These are phyloP conservation scores for Rhaphigaster nebulosa DNA, from an alignment of 2,888 invertebrate species.

Conservation along the genomic window DNA sequence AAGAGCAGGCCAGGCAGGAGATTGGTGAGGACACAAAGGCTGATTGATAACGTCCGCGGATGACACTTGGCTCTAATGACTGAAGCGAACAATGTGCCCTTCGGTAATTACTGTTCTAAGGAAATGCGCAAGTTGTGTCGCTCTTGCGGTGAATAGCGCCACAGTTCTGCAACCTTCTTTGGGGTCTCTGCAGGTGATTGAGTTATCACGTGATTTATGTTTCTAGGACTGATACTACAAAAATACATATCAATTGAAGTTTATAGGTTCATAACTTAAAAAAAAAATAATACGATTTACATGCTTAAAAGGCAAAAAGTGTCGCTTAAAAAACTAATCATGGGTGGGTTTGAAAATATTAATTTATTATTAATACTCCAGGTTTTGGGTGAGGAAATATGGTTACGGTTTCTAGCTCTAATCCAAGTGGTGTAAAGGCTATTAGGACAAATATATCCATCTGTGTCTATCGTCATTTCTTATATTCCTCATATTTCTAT, in stretches of 20 bases:
- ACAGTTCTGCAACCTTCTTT: conserved; percentile 97
- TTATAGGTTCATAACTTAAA: neutral
- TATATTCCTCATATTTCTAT: too few relatives aligned
- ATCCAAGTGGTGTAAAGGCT: too few relatives aligned
- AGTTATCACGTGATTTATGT: neutral
- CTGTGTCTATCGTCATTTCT: too few relatives aligned
- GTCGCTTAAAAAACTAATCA: too few relatives aligned
- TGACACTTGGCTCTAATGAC: conserved; percentile 41
- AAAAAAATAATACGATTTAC: too few relatives aligned
- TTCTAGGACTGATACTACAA: too few relatives aligned
- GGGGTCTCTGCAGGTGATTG: conserved; percentile 94
- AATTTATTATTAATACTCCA: too few relatives aligned
- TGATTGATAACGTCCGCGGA: conserved; percentile 38
- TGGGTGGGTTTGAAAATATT: too few relatives aligned
- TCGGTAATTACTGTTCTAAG: neutral
- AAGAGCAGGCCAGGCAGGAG: neutral
- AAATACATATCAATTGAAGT: neutral
- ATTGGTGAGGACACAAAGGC: conserved; percentile 16
- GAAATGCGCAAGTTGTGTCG: conserved; percentile 35
- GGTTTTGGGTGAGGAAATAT: too few relatives aligned
- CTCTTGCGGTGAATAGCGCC: conserved; percentile 85
- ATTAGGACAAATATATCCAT: too few relatives aligned
- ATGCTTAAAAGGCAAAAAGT: too few relatives aligned
- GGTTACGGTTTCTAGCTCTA: too few relatives aligned
- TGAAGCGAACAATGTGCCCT: neutral